phyloP scores from a whole-genome alignment of 37 sponge, comb jelly and placozoan genomes.

The Hormiphora californensis region DNA sequence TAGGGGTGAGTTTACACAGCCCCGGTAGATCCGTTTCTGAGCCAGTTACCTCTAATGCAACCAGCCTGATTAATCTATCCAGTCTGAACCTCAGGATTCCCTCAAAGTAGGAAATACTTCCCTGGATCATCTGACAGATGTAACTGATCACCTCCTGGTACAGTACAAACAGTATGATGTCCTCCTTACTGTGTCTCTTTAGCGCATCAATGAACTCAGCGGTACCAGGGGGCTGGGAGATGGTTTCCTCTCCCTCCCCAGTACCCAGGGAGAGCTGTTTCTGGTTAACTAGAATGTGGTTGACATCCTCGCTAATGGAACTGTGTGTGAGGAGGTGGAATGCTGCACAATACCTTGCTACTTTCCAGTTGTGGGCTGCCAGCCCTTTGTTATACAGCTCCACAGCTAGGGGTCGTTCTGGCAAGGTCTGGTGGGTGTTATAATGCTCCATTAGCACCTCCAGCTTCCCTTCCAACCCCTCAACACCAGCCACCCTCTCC shows the following conservation, averaged over 20 bases:
- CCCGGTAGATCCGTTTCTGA: background rate
- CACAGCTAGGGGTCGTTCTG: too few relatives aligned
- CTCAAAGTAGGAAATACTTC: background rate
- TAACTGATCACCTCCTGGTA: conserved; percentile 24
- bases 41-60: conserved; percentile 24
- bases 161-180: background rate
- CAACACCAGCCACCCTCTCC: too few relatives aligned
- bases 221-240: background rate
- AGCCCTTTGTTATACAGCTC: background rate
- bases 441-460: too few relatives aligned
- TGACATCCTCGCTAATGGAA: conserved; percentile 1
- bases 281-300: conserved; percentile 33
- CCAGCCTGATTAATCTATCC: background rate
- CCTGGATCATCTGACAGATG: background rate
- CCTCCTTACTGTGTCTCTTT: background rate
- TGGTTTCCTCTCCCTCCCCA: conserved; percentile 5
- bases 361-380: background rate
- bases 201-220: background rate
- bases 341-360: background rate
- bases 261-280: conserved; percentile 2
- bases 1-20: background rate
- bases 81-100: background rate
- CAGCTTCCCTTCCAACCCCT: too few relatives aligned
- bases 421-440: too few relatives aligned
- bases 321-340: background rate